Conservation (phyloP, 2,888 invertebrate species). For the Drosophila aldrichi region DNA sequence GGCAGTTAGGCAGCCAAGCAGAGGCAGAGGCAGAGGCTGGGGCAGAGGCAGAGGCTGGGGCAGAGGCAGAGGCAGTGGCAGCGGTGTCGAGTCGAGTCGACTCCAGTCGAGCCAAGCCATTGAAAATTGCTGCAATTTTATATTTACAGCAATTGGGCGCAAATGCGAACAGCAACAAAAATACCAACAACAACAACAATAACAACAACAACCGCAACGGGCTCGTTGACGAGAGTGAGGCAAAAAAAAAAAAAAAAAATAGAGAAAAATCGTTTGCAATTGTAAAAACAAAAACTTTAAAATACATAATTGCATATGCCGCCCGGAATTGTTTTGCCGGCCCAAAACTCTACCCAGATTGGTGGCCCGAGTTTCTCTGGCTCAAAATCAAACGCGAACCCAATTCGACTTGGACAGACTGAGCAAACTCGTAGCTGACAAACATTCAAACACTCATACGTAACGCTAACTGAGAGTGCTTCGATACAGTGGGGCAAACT, state of each 20-base stretch:
- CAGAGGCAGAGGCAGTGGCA: slow-evolving; percentile 10
- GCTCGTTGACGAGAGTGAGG: not conserved
- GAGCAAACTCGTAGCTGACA: slow-evolving; percentile 59
- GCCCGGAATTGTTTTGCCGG: slow-evolving; percentile 51
- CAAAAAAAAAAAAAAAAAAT: slow-evolving; percentile 3
- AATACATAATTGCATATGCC: slow-evolving; percentile 81
- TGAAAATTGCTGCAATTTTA: slow-evolving; percentile 81
- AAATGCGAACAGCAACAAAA: slow-evolving; percentile 57
- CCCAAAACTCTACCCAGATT: slow-evolving; percentile 31
- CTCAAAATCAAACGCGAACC: slow-evolving; percentile 36
- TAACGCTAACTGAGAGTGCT: slow-evolving; percentile 63
- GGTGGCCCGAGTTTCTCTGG: slow-evolving; percentile 15
- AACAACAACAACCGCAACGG: slow-evolving; percentile 33
- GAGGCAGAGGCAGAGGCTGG: not conserved
- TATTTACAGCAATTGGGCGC: slow-evolving; percentile 81
- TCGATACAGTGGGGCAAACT: slow-evolving; percentile 51
- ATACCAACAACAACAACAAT: slow-evolving; percentile 29
- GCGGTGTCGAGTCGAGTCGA: slow-evolving; percentile 50
- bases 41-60: not conserved
- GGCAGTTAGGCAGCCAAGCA: slow-evolving; percentile 8
- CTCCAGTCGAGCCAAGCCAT: slow-evolving; percentile 77
- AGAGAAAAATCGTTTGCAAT: slow-evolving; percentile 47
- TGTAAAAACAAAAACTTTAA: slow-evolving; percentile 80
- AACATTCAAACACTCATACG: slow-evolving; percentile 78
- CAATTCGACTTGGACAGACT: slow-evolving; percentile 54